These are phyloP conservation scores for Sebastes glaucus DNA, from an alignment of 2,797 vertebrate genomes.

Conservation along the genomic window DNA sequence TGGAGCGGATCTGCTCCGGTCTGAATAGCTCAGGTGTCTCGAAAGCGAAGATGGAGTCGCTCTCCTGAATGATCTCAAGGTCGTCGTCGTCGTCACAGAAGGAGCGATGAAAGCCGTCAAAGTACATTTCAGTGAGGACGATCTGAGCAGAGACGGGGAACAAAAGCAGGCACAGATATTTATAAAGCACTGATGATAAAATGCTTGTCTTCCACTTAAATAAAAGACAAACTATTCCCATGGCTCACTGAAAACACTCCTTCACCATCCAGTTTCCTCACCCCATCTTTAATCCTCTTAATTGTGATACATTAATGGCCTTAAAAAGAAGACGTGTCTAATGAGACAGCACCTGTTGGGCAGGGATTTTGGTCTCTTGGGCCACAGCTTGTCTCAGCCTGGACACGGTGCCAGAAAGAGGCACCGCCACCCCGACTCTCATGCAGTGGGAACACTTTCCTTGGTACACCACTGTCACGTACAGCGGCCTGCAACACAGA, in stretches of 20 bases:
- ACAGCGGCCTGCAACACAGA: conserved; percentile 88
- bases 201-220: not conserved
- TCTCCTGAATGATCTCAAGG: conserved; percentile 96
- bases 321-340: not conserved
- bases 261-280: not conserved
- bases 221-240: not conserved
- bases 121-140: conserved; percentile 99
- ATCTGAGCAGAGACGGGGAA: conserved; percentile 80
- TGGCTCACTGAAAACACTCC: not conserved
- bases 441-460: conserved; percentile 98
- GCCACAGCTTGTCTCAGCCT: conserved; percentile 93
- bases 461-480: conserved; percentile 96
- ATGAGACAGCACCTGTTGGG: conserved; percentile 87
- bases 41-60: conserved; percentile 97
- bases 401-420: conserved; percentile 91
- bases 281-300: not conserved
- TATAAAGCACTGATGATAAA: not conserved
- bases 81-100: conserved; percentile 97
- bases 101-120: conserved; percentile 96
- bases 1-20: conserved; percentile 93
- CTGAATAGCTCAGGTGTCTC: conserved; percentile 96
- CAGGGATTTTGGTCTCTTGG: conserved; percentile 95
- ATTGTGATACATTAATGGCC: not conserved
- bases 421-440: conserved; percentile 95
- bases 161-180: not conserved